phyloP scores from a whole-genome alignment of 92 coral and sea anemone genomes.

The Bergia sp. region DNA sequence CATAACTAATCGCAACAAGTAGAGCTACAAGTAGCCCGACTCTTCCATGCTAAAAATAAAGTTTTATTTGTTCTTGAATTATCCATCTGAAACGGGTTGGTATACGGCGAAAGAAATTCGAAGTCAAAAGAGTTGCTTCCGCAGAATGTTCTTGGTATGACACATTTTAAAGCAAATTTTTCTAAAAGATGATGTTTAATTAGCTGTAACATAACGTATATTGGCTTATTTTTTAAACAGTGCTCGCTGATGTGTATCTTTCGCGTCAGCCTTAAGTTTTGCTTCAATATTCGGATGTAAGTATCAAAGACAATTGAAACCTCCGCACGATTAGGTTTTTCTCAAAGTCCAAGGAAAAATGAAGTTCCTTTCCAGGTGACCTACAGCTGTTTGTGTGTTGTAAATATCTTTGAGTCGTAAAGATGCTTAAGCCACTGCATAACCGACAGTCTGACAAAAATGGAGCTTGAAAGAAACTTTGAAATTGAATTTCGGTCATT shows the following conservation, averaged over 20 bases:
- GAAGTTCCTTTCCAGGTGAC: neutral
- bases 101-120: neutral
- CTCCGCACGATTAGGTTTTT: neutral
- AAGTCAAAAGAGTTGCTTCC: neutral
- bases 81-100: neutral
- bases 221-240: too few species aligned
- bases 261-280: neutral
- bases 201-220: neutral
- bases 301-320: too few species aligned
- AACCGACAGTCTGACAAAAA: too few species aligned
- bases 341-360: neutral
- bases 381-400: neutral
- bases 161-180: neutral
- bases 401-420: too few species aligned
- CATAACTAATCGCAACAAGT: neutral
- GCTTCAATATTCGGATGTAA: neutral
- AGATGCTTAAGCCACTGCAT: too few species aligned
- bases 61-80: too few species aligned
- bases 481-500: too few species aligned
- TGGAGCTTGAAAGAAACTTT: neutral
- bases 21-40: neutral
- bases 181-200: neutral
- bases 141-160: neutral
- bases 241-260: neutral
- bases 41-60: too few species aligned